Evolutionary conservation across 2,888 invertebrate genomes (phyloP).

Genomic region (Plagiodera versicolora): DNA sequence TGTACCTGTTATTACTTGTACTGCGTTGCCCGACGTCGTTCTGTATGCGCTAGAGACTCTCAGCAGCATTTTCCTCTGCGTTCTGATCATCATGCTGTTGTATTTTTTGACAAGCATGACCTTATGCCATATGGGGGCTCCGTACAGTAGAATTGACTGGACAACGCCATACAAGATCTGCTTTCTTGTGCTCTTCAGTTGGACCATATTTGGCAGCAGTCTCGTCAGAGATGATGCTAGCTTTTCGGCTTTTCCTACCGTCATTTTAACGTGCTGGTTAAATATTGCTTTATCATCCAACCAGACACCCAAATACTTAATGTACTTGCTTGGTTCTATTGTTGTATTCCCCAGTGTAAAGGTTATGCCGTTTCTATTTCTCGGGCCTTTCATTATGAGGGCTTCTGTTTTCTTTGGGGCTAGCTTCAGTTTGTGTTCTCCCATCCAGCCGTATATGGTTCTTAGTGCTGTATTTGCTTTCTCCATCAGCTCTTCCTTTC

Average conservation of each 20-base stretch:
- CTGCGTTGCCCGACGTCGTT: constrained; percentile 15
- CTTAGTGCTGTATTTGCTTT: neutral
- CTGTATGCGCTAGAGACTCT: constrained; percentile 19
- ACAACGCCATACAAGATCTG: constrained; percentile 8
- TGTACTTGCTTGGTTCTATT: neutral
- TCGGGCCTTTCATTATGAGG: constrained; percentile 14
- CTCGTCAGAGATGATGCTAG: neutral
- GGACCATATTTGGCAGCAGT: constrained; percentile 16
- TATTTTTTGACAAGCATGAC: constrained; percentile 12
- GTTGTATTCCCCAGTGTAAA: neutral
- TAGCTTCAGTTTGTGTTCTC: constrained; percentile 6
- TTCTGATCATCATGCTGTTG: neutral
- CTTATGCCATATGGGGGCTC: constrained; percentile 17
- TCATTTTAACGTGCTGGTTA: neutral
- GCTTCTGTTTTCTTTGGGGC: constrained; percentile 18
- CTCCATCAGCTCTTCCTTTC: neutral
- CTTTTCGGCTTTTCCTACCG: neutral
- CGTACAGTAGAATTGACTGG: constrained; percentile 18
- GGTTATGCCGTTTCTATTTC: neutral
- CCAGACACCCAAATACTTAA: constrained; percentile 11
- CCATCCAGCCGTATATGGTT: constrained; percentile 12
- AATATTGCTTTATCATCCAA: neutral
- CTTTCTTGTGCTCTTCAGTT: neutral
- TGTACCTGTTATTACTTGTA: constrained; percentile 14
- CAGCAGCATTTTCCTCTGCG: constrained; percentile 14